Conservation (phyloP, 1,140 invertebrate species). For the Tyrophagus putrescentiae region DNA sequence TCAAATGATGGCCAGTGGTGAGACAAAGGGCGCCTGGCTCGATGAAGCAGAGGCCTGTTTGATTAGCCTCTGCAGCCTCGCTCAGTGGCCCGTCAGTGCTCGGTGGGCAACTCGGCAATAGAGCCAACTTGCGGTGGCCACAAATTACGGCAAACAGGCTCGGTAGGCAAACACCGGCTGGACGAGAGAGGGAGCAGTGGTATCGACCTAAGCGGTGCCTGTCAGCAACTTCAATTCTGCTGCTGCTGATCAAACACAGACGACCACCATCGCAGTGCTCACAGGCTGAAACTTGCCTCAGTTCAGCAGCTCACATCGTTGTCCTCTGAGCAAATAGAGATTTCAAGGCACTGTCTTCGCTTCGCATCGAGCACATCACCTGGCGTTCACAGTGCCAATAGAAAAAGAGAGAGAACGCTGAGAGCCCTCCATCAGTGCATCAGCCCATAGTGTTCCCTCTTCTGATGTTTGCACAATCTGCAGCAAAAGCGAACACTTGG, state of each 20-base stretch:
- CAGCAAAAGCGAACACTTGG: too few relatives aligned
- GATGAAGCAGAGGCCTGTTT: background rate
- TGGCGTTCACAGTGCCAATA: too few relatives aligned
- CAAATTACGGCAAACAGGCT: conserved; percentile 13
- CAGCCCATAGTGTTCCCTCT: background rate
- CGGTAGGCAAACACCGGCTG: conserved; percentile 1
- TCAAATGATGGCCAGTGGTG: background rate
- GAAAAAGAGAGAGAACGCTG: background rate
- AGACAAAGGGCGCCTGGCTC: background rate
- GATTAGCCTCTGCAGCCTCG: too few relatives aligned
- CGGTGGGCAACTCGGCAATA: background rate
- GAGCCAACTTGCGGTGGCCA: conserved; percentile 10
- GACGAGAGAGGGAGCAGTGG: background rate
- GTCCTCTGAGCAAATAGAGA: conserved; percentile 12
- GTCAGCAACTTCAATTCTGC: too few relatives aligned
- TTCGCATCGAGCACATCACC: conserved; percentile 10
- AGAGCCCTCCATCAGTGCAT: conserved; percentile 2
- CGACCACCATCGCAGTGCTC: background rate
- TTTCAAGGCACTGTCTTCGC: conserved; percentile 11
- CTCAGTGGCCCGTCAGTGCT: too few relatives aligned
- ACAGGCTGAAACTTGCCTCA: too few relatives aligned
- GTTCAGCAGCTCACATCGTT: background rate
- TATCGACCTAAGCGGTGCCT: too few relatives aligned
- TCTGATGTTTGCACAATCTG: conserved; percentile 6
- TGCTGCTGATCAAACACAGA: conserved; percentile 10